Conservation (phyloP, 2,797 vertebrate species). For the Philypnodon macrostomus region DNA sequence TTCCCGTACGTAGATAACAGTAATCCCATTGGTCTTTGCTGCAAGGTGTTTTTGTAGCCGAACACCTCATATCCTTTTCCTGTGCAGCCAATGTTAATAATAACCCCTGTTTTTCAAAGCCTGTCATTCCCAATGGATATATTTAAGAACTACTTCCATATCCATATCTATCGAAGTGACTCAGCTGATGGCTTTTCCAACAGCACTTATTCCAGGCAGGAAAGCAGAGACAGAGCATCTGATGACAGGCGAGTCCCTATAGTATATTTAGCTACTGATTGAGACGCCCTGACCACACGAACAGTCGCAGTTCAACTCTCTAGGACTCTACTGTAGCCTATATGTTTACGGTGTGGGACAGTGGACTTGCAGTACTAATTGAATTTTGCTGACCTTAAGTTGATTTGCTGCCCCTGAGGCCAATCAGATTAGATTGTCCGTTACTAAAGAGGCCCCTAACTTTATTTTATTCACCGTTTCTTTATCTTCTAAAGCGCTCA, state of each 20-base stretch:
- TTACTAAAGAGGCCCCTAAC: constrained; percentile 50
- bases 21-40: constrained; percentile 41
- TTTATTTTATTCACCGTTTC: constrained; percentile 46
- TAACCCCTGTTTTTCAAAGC: constrained; percentile 63
- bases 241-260: constrained; percentile 31
- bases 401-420: constrained; percentile 51
- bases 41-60: constrained; percentile 66
- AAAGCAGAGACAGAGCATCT: constrained; percentile 44
- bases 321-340: no score
- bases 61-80: constrained; percentile 73
- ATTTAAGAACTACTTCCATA: constrained; percentile 58
- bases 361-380: constrained; percentile 49
- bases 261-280: constrained; percentile 43
- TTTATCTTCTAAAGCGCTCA: constrained; percentile 29
- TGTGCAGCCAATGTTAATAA: constrained; percentile 65
- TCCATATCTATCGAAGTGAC: constrained; percentile 52
- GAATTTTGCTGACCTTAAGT: constrained; percentile 64
- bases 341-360: constrained; percentile 25
- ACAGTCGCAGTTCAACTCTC: constrained; percentile 22
- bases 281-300: constrained; percentile 26
- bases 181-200: constrained; percentile 64
- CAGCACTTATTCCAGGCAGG: constrained; percentile 45
- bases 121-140: constrained; percentile 38
- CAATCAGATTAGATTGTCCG: constrained; percentile 56
- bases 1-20: constrained; percentile 41